A percentile compares a stretch with the other conserved stretches of the same genome.
These are phyloP conservation scores for Mobula hypostoma DNA, from an alignment of 2,113 vertebrate genomes.

Conservation along the genomic window DNA sequence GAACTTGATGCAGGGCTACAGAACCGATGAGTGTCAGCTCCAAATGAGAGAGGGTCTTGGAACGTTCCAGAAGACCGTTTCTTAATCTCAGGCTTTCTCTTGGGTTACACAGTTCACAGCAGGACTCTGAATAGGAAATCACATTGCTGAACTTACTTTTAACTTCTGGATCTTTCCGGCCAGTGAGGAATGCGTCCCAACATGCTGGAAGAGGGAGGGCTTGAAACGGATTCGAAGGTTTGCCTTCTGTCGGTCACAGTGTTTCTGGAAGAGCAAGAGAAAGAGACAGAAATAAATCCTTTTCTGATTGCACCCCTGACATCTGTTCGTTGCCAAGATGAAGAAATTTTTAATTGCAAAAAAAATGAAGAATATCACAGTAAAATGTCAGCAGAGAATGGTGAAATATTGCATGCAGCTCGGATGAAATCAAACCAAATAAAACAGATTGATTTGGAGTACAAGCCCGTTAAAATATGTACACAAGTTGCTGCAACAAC, in stretches of 20 bases:
- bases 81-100: neutral
- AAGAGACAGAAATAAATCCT: neutral
- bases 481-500: no score
- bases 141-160: slow-evolving; percentile 64
- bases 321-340: neutral
- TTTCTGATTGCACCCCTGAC: neutral
- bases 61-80: neutral
- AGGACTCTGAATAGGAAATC: neutral
- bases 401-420: no score
- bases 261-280: slow-evolving; percentile 68
- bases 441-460: neutral
- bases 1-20: neutral
- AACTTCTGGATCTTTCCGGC: slow-evolving; percentile 97
- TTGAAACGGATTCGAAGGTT: slow-evolving; percentile 97
- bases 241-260: slow-evolving; percentile 95
- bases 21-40: neutral
- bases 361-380: no score
- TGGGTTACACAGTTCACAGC: neutral
- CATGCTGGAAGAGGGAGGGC: slow-evolving; percentile 93
- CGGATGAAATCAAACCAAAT: neutral
- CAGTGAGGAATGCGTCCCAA: slow-evolving; percentile 92
- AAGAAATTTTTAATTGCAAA: no score
- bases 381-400: no score
- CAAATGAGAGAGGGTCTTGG: no score
- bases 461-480: no score